Evolutionary conservation across 2,797 vertebrate genomes (phyloP).

Genomic region (Benthosema pterotum): DNA sequence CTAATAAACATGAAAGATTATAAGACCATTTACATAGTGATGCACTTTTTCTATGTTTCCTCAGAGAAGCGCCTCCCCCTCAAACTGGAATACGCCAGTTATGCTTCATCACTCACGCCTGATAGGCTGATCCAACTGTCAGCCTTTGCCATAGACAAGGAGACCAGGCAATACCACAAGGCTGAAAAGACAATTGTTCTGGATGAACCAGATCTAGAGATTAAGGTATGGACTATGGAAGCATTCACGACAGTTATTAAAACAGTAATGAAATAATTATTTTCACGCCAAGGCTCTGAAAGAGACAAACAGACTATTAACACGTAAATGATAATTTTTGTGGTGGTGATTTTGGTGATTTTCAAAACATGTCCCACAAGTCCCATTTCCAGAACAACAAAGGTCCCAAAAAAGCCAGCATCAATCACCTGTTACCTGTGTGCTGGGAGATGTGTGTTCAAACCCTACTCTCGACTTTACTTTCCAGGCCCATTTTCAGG

Average conservation of each 20-base stretch:
- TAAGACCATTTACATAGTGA: neutral
- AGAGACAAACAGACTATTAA: neutral
- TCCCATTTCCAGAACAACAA: no score
- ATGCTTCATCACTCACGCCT: constrained; percentile 77
- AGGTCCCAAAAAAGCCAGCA: no score
- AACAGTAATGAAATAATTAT: no score
- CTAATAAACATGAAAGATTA: neutral
- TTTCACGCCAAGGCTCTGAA: neutral
- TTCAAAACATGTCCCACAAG: no score
- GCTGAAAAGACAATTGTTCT: constrained; percentile 83
- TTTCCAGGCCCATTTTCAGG: no score
- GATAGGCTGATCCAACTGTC: constrained; percentile 87
- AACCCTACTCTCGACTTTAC: no score
- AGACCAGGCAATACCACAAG: constrained; percentile 61
- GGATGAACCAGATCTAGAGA: constrained; percentile 84
- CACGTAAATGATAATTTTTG: no score
- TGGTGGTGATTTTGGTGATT: no score
- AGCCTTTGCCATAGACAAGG: constrained; percentile 76
- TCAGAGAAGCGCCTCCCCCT: constrained; percentile 78
- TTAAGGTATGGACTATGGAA: constrained; percentile 83
- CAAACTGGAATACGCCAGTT: constrained; percentile 78
- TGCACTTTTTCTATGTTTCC: constrained; percentile 8
- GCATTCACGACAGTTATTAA: neutral
- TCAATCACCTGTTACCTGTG: no score
- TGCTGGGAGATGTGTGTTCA: no score